These are phyloP conservation scores for Selenia dentaria DNA, from an alignment of 2,888 invertebrate genomes.

Conservation along the genomic window DNA sequence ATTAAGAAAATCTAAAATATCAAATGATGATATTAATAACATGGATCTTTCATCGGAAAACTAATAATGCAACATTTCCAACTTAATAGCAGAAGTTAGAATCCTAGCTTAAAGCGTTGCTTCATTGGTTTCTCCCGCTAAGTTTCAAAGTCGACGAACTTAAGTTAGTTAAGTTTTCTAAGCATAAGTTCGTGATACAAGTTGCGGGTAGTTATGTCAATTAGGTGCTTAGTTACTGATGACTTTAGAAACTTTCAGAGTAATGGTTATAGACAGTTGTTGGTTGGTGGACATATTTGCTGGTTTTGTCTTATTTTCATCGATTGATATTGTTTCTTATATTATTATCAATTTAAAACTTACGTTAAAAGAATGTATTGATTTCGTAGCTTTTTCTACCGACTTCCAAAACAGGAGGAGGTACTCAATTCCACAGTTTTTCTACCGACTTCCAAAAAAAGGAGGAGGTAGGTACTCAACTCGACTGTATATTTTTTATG, in stretches of 20 bases:
- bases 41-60: conserved; percentile 10
- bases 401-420: too few relatives aligned
- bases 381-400: too few relatives aligned
- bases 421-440: too few relatives aligned
- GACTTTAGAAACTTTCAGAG: conserved; percentile 8
- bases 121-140: conserved; percentile 17
- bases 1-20: too few relatives aligned
- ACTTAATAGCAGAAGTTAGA: conserved; percentile 15
- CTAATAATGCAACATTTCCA: conserved; percentile 7
- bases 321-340: too few relatives aligned
- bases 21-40: conserved; percentile 1
- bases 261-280: conserved; percentile 19
- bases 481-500: too few relatives aligned
- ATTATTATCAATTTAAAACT: too few relatives aligned
- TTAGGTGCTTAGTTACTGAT: conserved; percentile 17
- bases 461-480: too few relatives aligned
- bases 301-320: neutral
- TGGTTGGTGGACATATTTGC: neutral
- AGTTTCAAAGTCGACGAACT: conserved; percentile 20
- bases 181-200: conserved; percentile 16
- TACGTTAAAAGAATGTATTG: too few relatives aligned
- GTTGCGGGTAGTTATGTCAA: conserved; percentile 20
- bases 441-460: too few relatives aligned
- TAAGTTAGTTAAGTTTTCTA: conserved; percentile 20
- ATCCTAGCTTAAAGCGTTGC: conserved; percentile 15